Conservation (phyloP, 2,888 invertebrate genomes). For the Anorthoa munda region DNA sequence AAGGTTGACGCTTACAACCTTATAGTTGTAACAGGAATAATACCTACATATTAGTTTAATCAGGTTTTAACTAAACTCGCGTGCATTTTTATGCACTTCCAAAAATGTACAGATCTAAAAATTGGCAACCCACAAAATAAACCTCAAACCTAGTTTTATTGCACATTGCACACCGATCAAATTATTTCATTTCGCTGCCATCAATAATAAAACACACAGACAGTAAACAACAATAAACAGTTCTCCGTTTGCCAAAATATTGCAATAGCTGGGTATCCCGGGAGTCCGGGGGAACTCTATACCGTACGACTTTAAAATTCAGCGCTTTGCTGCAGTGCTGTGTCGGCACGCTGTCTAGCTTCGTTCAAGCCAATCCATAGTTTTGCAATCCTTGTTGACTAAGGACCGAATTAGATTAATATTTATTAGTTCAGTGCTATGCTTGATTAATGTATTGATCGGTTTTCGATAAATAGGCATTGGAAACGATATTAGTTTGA, state of each 20-base stretch:
- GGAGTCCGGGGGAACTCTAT: slow-evolving; percentile 8
- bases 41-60: not conserved
- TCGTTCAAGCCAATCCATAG: slow-evolving; percentile 31
- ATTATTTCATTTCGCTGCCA: slow-evolving; percentile 46
- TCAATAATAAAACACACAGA: slow-evolving; percentile 52
- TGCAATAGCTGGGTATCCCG: slow-evolving; percentile 5
- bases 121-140: slow-evolving; percentile 11
- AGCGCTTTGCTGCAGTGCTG: slow-evolving; percentile 56
- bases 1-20: not conserved
- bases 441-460: slow-evolving; percentile 25
- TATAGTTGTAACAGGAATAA: too few species aligned
- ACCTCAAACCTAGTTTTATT: slow-evolving; percentile 16
- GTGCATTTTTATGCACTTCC: not conserved
- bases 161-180: slow-evolving; percentile 6
- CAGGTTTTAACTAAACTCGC: not conserved
- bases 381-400: slow-evolving; percentile 43
- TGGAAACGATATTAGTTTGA: slow-evolving; percentile 5
- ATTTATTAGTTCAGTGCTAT: slow-evolving; percentile 41
- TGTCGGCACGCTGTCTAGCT: slow-evolving; percentile 39
- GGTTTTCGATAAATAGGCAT: slow-evolving; percentile 1
- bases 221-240: slow-evolving; percentile 54
- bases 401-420: slow-evolving; percentile 48
- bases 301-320: slow-evolving; percentile 50
- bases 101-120: not conserved
- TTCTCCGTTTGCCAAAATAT: slow-evolving; percentile 53